A percentile compares a stretch with the other conserved stretches of the same genome.
phyloP scores from a whole-genome alignment of 1,140 invertebrate species.

The Scaptomyza montana region DNA sequence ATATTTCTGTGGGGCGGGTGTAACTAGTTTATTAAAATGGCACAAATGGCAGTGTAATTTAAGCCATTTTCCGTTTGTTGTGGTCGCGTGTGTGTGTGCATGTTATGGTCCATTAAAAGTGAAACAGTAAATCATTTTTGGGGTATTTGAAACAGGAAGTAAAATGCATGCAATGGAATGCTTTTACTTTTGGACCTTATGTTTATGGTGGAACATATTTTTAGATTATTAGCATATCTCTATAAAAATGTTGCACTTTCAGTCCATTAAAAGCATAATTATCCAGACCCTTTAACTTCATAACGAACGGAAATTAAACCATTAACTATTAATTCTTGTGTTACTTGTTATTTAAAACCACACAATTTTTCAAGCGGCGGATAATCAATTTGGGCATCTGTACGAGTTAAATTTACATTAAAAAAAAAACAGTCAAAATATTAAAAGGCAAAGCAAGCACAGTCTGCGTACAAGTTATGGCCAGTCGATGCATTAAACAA shows the following conservation, averaged over 20 bases:
- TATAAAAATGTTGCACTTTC: neutral
- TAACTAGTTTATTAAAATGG: slow-evolving; percentile 69
- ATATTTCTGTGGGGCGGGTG: neutral
- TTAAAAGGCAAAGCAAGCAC: slow-evolving; percentile 22
- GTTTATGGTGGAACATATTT: slow-evolving; percentile 1
- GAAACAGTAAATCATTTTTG: slow-evolving; percentile 9
- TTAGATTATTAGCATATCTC: slow-evolving; percentile 1
- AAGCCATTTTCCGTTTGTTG: slow-evolving; percentile 26
- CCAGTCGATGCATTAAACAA: slow-evolving; percentile 21
- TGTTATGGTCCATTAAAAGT: neutral
- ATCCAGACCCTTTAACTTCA: neutral
- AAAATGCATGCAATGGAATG: neutral
- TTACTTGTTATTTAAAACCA: neutral
- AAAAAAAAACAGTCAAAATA: neutral
- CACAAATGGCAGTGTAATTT: slow-evolving; percentile 48
- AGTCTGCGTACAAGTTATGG: slow-evolving; percentile 27
- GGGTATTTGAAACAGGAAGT: neutral
- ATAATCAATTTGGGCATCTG: slow-evolving; percentile 11
- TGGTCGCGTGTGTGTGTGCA: slow-evolving; percentile 2
- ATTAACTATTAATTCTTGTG: neutral
- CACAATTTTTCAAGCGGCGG: neutral
- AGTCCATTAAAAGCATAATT: slow-evolving; percentile 14
- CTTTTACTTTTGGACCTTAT: neutral
- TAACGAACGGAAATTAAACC: neutral
- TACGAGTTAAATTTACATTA: neutral